Base-by-base conservation (phyloP, 2,888 invertebrate species). In the Elmis aenea region DNA sequence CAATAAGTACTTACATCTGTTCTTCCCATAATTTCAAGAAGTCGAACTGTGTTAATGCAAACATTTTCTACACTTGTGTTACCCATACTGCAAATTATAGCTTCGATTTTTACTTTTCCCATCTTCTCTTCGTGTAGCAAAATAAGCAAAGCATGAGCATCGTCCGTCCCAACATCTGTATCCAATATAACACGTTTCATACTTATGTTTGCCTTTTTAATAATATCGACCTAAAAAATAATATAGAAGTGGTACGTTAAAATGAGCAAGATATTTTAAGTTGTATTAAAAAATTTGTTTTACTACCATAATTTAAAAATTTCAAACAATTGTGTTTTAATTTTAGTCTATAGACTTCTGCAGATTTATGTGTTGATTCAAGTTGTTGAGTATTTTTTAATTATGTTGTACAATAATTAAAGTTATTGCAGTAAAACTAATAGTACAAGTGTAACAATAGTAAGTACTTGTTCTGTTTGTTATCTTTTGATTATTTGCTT, bases 81-180 rank as follows among this genome's bases (percentile, higher is more conserved):
- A 1, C 89, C 89, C 47, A 77, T 73, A 1, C 77, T 81, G 26
- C 84, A 84, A 0, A 87, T 87, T 1, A 89, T 72, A 2, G 75
- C 87, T 26, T 83, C 58, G 14, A 88, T 58, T 43, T 77, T 57
- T 11, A 74, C 56, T 29, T 62, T 47, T 1, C 62, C 61, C 5
- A 59, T 45, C 25, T 58, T 62, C 37, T 77, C 73, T 1, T 75
- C 74, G 18, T 71, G 67, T 2, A 79, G 55, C 1, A 79, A 61
- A 51, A 79, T 58, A 26, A 76, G 60, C 20, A 81, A 50, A 0
- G 79, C 80, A 59, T 76, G 68, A 8, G 78, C 79, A 62, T 81
- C 81, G 49, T 81, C 81, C 5, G 73, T 69, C 0, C 80, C 80
- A 14, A 74, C 72, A 57, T 81, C 80, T 26, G 74, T 73, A 50